Percentiles rank a stretch among this genome's conserved stretches.
Conservation (phyloP, 2,888 invertebrate genomes). For the Lapara coniferarum region DNA sequence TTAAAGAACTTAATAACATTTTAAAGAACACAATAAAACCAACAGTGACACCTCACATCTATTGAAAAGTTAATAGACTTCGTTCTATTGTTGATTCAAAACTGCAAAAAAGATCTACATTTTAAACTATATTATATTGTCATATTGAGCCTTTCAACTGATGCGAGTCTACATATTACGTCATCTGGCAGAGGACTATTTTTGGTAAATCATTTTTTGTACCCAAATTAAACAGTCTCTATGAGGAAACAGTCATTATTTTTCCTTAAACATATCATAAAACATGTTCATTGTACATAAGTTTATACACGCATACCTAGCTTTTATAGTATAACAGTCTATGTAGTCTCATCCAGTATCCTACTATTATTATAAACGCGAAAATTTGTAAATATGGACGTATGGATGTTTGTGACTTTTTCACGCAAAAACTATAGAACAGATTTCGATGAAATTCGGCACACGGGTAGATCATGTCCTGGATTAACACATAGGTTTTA, state of each 20-base stretch:
- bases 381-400: too few species aligned
- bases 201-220: not conserved
- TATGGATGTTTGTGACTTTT: too few species aligned
- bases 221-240: not conserved
- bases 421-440: too few species aligned
- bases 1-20: not conserved
- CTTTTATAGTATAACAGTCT: not conserved
- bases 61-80: not conserved
- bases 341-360: too few species aligned
- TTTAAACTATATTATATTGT: not conserved
- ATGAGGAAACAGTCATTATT: not conserved
- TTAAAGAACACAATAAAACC: not conserved
- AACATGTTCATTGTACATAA: too few species aligned
- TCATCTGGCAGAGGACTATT: not conserved
- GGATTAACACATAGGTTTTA: too few species aligned
- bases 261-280: not conserved
- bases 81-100: not conserved
- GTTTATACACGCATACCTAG: too few species aligned
- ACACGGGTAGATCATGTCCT: too few species aligned
- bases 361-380: too few species aligned
- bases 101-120: constrained; percentile 7
- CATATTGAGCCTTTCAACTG: not conserved
- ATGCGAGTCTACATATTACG: not conserved
- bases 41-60: not conserved
- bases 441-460: too few species aligned